phyloP scores from a whole-genome alignment of 2,797 vertebrate species.

The Hydrophis major region DNA sequence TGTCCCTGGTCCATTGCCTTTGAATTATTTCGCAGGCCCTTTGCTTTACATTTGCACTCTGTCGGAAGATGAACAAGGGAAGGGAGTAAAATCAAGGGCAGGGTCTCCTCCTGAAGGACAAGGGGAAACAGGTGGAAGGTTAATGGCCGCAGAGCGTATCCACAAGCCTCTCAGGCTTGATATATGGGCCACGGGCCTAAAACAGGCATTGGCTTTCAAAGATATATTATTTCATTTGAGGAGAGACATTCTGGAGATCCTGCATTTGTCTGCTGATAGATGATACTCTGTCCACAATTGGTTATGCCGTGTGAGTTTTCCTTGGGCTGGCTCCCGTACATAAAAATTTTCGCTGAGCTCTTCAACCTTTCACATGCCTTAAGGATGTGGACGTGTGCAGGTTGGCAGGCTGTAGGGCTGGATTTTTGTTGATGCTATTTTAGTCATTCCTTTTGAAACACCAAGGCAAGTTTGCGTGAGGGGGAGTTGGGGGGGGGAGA shows the following conservation, averaged over 20 bases:
- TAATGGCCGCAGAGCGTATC: constrained; percentile 99
- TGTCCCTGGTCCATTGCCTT: constrained; percentile 96
- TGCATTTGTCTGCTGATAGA: constrained; percentile 99
- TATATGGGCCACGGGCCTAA: constrained; percentile 94
- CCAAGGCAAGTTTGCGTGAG: constrained; percentile 55
- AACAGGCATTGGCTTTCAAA: constrained; percentile 98
- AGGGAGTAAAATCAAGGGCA: constrained; percentile 90
- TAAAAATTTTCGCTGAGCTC: constrained; percentile 83
- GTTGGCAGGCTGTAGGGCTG: constrained; percentile 67
- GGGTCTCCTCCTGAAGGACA: constrained; percentile 90
- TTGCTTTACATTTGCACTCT: constrained; percentile 81
- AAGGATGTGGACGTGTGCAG: constrained; percentile 63
- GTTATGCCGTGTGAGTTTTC: constrained; percentile 87
- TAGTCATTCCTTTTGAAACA: constrained; percentile 82
- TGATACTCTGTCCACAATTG: constrained; percentile 89
- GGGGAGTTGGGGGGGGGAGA: constrained; percentile 21
- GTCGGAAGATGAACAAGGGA: constrained; percentile 85
- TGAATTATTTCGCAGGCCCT: constrained; percentile 91
- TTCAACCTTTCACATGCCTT: constrained; percentile 73
- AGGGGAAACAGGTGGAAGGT: constrained; percentile 99
- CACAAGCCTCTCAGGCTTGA: constrained; percentile 97
- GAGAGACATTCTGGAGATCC: constrained; percentile 92
- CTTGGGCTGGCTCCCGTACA: constrained; percentile 79
- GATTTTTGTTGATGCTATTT: constrained; percentile 80
- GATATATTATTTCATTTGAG: constrained; percentile 99